These are phyloP conservation scores for Garra rufa DNA, from an alignment of 2,113 vertebrate genomes.

Conservation along the genomic window DNA sequence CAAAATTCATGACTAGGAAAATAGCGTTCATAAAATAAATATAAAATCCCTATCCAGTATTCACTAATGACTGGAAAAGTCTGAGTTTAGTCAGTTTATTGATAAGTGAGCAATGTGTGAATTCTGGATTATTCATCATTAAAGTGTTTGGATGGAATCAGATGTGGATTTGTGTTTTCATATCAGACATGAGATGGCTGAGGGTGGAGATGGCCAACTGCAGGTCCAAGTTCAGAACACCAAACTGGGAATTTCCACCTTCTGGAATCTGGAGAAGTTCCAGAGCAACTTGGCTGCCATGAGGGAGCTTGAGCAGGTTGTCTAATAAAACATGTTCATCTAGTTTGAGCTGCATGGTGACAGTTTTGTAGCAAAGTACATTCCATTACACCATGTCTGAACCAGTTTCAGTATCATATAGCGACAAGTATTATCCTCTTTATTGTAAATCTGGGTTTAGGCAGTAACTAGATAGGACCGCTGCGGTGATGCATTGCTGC, in stretches of 20 bases:
- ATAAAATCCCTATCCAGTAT: not conserved
- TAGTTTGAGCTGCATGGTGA: not conserved
- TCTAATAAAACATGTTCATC: not conserved
- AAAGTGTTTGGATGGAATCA: not conserved
- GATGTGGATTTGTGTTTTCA: not conserved
- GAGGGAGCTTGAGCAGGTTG: constrained; percentile 91
- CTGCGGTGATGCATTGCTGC: too few relatives aligned
- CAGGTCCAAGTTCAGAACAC: constrained; percentile 88
- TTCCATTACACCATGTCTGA: not conserved
- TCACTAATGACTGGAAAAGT: not conserved
- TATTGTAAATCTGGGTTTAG: too few relatives aligned
- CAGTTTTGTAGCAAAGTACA: not conserved
- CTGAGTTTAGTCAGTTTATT: not conserved
- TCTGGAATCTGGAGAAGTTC: constrained; percentile 94
- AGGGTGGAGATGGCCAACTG: constrained; percentile 59
- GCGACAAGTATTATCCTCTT: too few relatives aligned
- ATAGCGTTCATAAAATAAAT: not conserved
- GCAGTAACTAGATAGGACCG: too few relatives aligned
- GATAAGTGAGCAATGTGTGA: not conserved
- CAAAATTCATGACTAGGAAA: too few relatives aligned
- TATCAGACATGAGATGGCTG: constrained; percentile 80
- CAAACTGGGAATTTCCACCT: constrained; percentile 86
- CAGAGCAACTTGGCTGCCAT: constrained; percentile 89
- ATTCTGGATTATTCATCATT: not conserved
- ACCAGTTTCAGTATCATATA: too few relatives aligned